A percentile compares a stretch with the other conserved stretches of the same genome.
Evolutionary conservation across 2,888 invertebrate genomes (phyloP).

Genomic region (Corbicula japonica): DNA sequence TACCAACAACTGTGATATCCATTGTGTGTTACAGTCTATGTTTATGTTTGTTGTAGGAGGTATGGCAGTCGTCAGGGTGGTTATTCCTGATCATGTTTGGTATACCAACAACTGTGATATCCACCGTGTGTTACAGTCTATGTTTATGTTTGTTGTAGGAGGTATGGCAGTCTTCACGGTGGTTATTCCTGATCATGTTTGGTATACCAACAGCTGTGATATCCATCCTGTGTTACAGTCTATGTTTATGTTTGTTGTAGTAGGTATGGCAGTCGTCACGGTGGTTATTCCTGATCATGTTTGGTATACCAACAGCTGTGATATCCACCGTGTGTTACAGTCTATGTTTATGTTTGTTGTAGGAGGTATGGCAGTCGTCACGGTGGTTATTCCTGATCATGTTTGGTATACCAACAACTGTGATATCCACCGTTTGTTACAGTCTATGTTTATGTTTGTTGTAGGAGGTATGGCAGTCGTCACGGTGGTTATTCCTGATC

Average conservation of each 20-base stretch:
- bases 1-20: too few relatives aligned
- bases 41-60: constrained; percentile 82
- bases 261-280: constrained; percentile 88
- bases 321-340: constrained; percentile 97
- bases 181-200: constrained; percentile 96
- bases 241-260: constrained; percentile 89
- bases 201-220: constrained; percentile 97
- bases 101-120: constrained; percentile 96
- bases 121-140: constrained; percentile 97
- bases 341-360: too few relatives aligned
- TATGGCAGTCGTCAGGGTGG: constrained; percentile 90
- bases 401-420: too few relatives aligned
- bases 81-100: constrained; percentile 97
- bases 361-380: too few relatives aligned
- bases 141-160: constrained; percentile 91
- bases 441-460: too few relatives aligned
- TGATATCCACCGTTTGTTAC: too few relatives aligned
- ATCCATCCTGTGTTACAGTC: constrained; percentile 96
- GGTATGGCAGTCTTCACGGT: constrained; percentile 89
- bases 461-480: constrained; percentile 84
- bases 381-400: too few relatives aligned
- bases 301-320: constrained; percentile 97
- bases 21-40: too few relatives aligned
- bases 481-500: constrained; percentile 95
- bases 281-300: constrained; percentile 95